Percentiles rank a stretch among this genome's conserved stretches.
These are phyloP conservation scores for Lithodes maja DNA, from an alignment of 2,888 invertebrate species.

Conservation along the genomic window DNA sequence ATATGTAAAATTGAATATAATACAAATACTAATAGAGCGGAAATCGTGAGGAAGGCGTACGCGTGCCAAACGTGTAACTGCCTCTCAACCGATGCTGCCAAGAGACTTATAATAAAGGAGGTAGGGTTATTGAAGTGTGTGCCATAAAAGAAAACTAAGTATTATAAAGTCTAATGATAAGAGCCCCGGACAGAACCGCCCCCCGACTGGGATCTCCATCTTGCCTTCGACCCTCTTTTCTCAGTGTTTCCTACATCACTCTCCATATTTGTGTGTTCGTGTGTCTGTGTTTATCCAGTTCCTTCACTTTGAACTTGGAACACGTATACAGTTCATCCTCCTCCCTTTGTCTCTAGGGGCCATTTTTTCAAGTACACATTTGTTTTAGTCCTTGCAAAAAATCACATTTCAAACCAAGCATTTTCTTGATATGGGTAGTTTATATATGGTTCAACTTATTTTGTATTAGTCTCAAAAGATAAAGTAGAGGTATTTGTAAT, in stretches of 20 bases:
- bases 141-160: constrained; percentile 23
- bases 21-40: constrained; percentile 29
- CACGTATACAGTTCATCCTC: constrained; percentile 64
- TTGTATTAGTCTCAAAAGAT: too few species aligned
- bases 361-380: too few species aligned
- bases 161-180: not conserved
- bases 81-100: not conserved
- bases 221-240: constrained; percentile 61
- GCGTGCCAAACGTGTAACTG: too few species aligned
- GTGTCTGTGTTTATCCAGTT: constrained; percentile 67
- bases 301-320: constrained; percentile 64
- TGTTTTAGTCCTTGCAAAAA: too few species aligned
- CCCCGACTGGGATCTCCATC: constrained; percentile 30
- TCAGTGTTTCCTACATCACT: constrained; percentile 67
- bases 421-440: too few species aligned
- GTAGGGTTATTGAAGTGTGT: constrained; percentile 19
- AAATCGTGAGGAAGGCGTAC: not conserved
- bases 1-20: constrained; percentile 38
- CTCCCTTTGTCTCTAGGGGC: not conserved
- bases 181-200: constrained; percentile 55
- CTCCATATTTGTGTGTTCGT: constrained; percentile 67
- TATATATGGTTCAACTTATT: too few species aligned
- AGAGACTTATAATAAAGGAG: constrained; percentile 12
- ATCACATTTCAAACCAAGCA: too few species aligned
- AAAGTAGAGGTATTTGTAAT: too few species aligned